Evolutionary conservation across 2,113 vertebrate species (phyloP).

Genomic region (Brienomyrus longianalis): DNA sequence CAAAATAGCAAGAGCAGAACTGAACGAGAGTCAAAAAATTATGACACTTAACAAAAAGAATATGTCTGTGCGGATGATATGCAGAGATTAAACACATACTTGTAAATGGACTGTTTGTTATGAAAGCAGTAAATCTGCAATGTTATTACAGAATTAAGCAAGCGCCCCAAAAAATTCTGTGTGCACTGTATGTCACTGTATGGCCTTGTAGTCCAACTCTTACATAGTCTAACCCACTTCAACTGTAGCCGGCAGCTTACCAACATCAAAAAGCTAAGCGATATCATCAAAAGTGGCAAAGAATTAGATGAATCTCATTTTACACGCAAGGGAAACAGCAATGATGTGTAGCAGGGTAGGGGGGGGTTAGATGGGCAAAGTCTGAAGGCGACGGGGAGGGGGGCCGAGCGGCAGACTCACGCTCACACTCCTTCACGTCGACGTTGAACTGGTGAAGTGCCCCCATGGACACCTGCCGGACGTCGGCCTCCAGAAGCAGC

Average conservation of each 20-base stretch:
- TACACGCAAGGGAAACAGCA: background rate
- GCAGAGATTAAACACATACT: background rate
- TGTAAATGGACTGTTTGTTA: background rate
- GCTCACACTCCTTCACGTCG: constrained; percentile 88
- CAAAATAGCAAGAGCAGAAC: background rate
- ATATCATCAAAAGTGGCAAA: background rate
- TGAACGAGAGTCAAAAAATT: background rate
- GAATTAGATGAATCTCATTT: background rate
- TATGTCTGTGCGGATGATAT: background rate
- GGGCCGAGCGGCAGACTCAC: constrained; percentile 61
- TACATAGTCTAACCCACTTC: background rate
- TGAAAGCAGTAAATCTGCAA: background rate
- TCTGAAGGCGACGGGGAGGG: background rate
- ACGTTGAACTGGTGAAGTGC: constrained; percentile 88
- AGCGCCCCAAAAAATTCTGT: background rate
- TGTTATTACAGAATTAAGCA: background rate
- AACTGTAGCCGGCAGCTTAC: background rate
- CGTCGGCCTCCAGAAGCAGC: constrained; percentile 81
- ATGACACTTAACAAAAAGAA: background rate
- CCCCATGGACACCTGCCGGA: constrained; percentile 85
- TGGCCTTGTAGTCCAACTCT: background rate
- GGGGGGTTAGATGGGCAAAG: background rate
- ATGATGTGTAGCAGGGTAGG: background rate
- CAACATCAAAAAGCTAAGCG: background rate
- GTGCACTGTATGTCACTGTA: background rate